These are phyloP conservation scores for Nomada lathburiana DNA, from an alignment of 2,888 invertebrate genomes.

Conservation along the genomic window DNA sequence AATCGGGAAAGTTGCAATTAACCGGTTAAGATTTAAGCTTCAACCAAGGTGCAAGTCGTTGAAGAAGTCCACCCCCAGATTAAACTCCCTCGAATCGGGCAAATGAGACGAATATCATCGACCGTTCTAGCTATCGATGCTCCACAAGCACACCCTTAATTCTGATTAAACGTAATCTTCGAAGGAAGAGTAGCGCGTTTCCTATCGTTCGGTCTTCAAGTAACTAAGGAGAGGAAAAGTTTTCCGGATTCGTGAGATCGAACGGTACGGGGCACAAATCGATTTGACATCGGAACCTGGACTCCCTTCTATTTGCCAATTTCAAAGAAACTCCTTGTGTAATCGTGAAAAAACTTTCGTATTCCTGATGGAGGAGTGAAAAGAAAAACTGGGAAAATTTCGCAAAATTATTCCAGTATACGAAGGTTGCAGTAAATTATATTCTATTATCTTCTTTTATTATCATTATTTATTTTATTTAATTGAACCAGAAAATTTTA, in stretches of 20 bases:
- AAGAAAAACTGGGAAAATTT: background rate
- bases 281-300: conserved; percentile 46
- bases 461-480: too few species aligned
- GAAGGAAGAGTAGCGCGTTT: conserved; percentile 27
- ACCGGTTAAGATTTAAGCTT: conserved; percentile 32
- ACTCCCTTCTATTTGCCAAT: conserved; percentile 48
- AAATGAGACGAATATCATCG: conserved; percentile 64
- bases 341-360: conserved; percentile 29
- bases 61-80: conserved; percentile 45
- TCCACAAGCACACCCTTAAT: conserved; percentile 64
- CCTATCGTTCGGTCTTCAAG: conserved; percentile 20
- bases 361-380: conserved; percentile 4
- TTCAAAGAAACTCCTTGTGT: conserved; percentile 22
- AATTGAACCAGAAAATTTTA: background rate
- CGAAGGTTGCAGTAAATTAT: background rate
- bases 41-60: conserved; percentile 10
- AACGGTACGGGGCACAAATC: conserved; percentile 41
- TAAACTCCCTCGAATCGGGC: conserved; percentile 59
- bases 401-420: background rate
- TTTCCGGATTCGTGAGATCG: conserved; percentile 49
- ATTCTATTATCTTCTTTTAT: background rate
- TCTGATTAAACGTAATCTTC: conserved; percentile 70
- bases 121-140: conserved; percentile 48
- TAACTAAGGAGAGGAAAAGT: conserved; percentile 47
- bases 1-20: conserved; percentile 25